phyloP scores from a whole-genome alignment of 2,113 vertebrate genomes.

The Mustela lutreola region DNA sequence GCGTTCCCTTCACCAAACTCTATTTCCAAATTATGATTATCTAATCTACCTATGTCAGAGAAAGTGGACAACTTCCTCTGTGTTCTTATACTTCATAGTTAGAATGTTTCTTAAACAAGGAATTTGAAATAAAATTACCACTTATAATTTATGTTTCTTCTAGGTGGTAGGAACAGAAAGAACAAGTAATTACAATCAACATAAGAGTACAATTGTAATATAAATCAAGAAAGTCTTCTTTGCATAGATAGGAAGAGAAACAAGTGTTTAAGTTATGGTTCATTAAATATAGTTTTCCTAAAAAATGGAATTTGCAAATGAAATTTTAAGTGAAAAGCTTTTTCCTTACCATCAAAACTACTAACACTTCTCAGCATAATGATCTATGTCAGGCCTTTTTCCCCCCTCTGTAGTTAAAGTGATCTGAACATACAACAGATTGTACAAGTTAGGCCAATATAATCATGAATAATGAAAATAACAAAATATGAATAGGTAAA shows the following conservation, averaged over 20 bases:
- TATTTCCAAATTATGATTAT: background rate
- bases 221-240: background rate
- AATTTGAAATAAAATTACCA: constrained; percentile 14
- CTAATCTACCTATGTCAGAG: background rate
- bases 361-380: background rate
- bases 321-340: constrained; percentile 36
- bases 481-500: background rate
- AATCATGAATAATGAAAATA: constrained; percentile 25
- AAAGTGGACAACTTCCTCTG: background rate
- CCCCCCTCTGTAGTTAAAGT: background rate
- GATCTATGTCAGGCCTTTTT: background rate
- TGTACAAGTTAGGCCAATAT: background rate
- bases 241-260: background rate
- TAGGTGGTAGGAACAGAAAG: background rate
- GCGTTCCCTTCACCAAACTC: background rate
- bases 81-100: background rate
- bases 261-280: background rate
- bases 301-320: background rate
- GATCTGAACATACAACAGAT: background rate
- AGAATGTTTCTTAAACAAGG: background rate
- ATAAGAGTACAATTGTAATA: background rate
- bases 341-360: background rate
- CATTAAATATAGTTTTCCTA: background rate
- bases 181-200: background rate
- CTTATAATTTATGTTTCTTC: constrained; percentile 3